A percentile compares a stretch with the other conserved stretches of the same genome.
Evolutionary conservation across 30 jellyfish, hydroid and myxozoan genomes (phyloP).

Genomic region (Turritopsis dohrnii): DNA sequence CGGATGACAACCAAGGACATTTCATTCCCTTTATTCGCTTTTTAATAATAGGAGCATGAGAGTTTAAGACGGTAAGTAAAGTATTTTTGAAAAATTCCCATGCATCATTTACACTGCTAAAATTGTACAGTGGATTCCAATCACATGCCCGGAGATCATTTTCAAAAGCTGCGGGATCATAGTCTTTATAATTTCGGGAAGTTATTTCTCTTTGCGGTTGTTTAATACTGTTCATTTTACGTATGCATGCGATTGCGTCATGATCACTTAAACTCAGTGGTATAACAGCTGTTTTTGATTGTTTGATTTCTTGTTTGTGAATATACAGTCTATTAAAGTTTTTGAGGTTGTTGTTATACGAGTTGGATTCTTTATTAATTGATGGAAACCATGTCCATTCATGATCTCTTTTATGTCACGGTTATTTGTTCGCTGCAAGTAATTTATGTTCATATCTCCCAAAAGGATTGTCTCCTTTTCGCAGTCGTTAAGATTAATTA

Average conservation of each 20-base stretch:
- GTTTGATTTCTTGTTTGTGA: too few species aligned
- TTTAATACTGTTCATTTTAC: constrained; percentile 5
- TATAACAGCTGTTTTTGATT: constrained; percentile 21
- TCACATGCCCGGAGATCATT: constrained; percentile 14
- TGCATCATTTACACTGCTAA: constrained; percentile 19
- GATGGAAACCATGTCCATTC: neutral
- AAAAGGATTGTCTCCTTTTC: constrained; percentile 29
- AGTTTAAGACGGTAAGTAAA: neutral
- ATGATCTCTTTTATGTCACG: constrained; percentile 28
- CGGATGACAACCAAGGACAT: constrained; percentile 11
- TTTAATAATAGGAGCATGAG: neutral
- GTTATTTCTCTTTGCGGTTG: constrained; percentile 28
- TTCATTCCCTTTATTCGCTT: constrained; percentile 9
- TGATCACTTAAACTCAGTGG: constrained; percentile 29
- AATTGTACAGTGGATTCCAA: constrained; percentile 27
- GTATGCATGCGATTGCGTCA: neutral
- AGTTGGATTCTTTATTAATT: neutral
- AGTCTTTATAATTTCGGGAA: constrained; percentile 36
- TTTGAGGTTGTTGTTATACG: too few species aligned
- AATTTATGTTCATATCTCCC: constrained; percentile 24
- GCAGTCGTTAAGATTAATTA: neutral
- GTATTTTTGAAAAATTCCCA: constrained; percentile 2
- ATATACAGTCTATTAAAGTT: too few species aligned
- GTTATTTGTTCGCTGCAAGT: constrained; percentile 11
- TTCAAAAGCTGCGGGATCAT: constrained; percentile 10